A percentile compares a stretch with the other conserved stretches of the same genome.
These are phyloP conservation scores for Itoplectis maculator DNA, from an alignment of 2,888 invertebrate species.

Conservation along the genomic window DNA sequence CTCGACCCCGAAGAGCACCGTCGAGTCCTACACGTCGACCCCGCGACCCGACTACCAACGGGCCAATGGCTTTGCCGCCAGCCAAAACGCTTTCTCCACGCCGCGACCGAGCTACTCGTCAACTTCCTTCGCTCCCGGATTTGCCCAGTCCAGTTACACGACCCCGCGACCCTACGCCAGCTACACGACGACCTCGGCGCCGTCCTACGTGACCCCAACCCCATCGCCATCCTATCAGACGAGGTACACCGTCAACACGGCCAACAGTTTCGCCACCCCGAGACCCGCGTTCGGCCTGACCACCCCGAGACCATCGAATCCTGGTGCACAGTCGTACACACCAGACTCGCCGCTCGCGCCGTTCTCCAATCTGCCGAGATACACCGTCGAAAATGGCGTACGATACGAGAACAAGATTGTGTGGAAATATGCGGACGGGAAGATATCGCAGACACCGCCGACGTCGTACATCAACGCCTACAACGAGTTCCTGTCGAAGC, in stretches of 20 bases:
- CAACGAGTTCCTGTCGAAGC: conserved; percentile 58
- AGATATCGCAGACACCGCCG: conserved; percentile 79
- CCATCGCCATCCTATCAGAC: conserved; percentile 40
- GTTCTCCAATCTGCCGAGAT: conserved; percentile 74
- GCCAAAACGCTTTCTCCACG: conserved; percentile 61
- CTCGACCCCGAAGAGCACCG: conserved; percentile 65
- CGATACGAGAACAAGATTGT: conserved; percentile 82
- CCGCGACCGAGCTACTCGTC: conserved; percentile 56
- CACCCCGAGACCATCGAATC: conserved; percentile 55
- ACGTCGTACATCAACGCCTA: conserved; percentile 76
- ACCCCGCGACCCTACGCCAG: conserved; percentile 59
- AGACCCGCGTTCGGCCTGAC: too few species aligned
- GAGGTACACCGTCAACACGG: conserved; percentile 1
- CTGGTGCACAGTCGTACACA: conserved; percentile 28
- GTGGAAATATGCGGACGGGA: conserved; percentile 83
- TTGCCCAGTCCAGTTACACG: conserved; percentile 64
- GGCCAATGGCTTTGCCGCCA: not conserved
- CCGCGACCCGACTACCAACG: conserved; percentile 67
- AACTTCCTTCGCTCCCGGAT: conserved; percentile 44
- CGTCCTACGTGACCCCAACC: conserved; percentile 57
- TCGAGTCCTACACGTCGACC: conserved; percentile 69
- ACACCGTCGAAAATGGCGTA: conserved; percentile 80
- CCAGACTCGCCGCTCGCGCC: conserved; percentile 42
- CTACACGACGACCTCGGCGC: conserved; percentile 64
- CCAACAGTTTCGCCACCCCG: conserved; percentile 18